These are phyloP conservation scores for Nothura maculosa DNA, from an alignment of 2,797 vertebrate genomes.

Conservation along the genomic window DNA sequence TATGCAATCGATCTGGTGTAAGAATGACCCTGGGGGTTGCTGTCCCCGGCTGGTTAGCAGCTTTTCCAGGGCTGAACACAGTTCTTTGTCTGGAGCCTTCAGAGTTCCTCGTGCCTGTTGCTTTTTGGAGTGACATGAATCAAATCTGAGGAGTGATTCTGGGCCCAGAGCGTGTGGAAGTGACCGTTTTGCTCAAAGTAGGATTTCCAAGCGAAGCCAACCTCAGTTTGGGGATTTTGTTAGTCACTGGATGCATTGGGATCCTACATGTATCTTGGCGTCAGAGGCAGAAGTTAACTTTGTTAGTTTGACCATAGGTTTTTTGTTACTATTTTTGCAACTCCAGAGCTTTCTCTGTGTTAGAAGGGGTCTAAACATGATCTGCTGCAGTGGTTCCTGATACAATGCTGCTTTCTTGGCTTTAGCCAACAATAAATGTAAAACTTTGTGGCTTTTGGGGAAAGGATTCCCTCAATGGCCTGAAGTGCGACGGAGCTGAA, in stretches of 20 bases:
- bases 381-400: background rate
- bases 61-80: constrained; percentile 1
- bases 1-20: background rate
- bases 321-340: background rate
- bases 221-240: background rate
- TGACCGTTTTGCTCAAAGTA: background rate
- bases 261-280: background rate
- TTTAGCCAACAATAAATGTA: background rate
- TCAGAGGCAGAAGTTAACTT: background rate
- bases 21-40: background rate
- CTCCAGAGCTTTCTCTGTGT: rapidly evolving
- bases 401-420: background rate
- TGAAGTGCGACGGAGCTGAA: background rate
- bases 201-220: background rate
- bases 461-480: background rate
- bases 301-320: background rate
- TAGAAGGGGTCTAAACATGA: background rate
- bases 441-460: constrained; percentile 27
- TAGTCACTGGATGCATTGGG: background rate
- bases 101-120: background rate
- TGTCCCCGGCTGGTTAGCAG: background rate
- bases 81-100: constrained; percentile 16
- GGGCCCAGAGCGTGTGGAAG: background rate
- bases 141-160: background rate
- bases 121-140: background rate